Percentiles rank a stretch among this genome's conserved stretches.
These are phyloP conservation scores for Epicampocera succincta DNA, from an alignment of 2,888 invertebrate genomes.

Conservation along the genomic window DNA sequence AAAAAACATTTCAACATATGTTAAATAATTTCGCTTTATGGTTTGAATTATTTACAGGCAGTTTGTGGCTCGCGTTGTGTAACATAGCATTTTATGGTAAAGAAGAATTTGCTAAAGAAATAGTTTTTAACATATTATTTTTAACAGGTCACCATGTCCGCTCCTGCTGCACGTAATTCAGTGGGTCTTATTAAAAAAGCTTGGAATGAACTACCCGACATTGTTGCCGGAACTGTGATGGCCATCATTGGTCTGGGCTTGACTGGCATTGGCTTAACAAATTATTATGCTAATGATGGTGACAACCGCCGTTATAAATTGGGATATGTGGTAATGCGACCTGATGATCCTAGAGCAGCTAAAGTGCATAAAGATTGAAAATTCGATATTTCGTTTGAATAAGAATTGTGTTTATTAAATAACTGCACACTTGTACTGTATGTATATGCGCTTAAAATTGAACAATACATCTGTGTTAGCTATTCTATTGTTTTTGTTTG, in stretches of 20 bases:
- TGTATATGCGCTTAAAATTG: too few relatives aligned
- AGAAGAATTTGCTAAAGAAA: too few relatives aligned
- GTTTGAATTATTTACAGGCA: too few relatives aligned
- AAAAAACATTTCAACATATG: too few relatives aligned
- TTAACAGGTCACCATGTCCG: slow-evolving; percentile 74
- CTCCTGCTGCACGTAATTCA: slow-evolving; percentile 76
- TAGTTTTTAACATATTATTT: background rate
- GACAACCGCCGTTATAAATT: slow-evolving; percentile 86
- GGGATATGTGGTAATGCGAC: slow-evolving; percentile 85
- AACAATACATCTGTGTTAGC: background rate
- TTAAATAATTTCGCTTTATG: too few relatives aligned
- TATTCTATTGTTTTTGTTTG: slow-evolving; percentile 24
- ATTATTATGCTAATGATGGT: slow-evolving; percentile 84
- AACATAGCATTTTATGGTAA: too few relatives aligned
- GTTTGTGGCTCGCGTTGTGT: too few relatives aligned
- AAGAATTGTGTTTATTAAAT: background rate
- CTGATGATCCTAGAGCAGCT: slow-evolving; percentile 86
- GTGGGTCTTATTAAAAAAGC: slow-evolving; percentile 78
- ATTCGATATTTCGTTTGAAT: slow-evolving; percentile 43
- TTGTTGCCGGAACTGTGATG: slow-evolving; percentile 84
- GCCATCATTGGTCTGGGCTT: slow-evolving; percentile 84
- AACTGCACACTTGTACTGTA: too few relatives aligned
- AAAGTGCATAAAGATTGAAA: slow-evolving; percentile 83
- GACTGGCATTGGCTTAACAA: slow-evolving; percentile 82
- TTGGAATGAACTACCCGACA: slow-evolving; percentile 88